Conservation (phyloP, 2,888 invertebrate species). For the Hypolimnas misippus region DNA sequence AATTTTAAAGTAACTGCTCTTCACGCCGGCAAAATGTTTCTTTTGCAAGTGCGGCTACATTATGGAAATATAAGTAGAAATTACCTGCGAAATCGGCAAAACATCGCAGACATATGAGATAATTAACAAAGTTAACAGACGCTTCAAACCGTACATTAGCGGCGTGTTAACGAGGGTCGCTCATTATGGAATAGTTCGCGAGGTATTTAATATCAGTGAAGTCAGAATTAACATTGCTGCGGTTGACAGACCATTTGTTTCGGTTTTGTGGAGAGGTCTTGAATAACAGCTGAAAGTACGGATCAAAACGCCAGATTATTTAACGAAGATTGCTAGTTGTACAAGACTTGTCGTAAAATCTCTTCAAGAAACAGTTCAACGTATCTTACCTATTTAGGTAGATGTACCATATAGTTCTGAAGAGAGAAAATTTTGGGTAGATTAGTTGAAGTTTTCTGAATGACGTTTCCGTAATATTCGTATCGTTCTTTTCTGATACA, state of each 20-base stretch:
- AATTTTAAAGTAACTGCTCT: neutral
- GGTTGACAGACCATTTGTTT: slow-evolving; percentile 13
- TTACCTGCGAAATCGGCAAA: slow-evolving; percentile 17
- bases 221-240: slow-evolving; percentile 6
- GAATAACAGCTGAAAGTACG: slow-evolving; percentile 5
- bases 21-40: neutral
- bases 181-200: slow-evolving; percentile 41
- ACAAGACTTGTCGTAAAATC: neutral
- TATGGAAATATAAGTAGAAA: neutral
- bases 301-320: slow-evolving; percentile 3
- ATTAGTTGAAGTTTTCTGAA: no score
- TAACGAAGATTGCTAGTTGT: neutral
- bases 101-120: slow-evolving; percentile 19
- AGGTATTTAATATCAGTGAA: slow-evolving; percentile 28
- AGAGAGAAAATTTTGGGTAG: no score
- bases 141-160: slow-evolving; percentile 27
- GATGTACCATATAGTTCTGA: no score
- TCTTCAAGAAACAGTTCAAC: no score
- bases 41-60: slow-evolving; percentile 5
- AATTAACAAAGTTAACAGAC: slow-evolving; percentile 24
- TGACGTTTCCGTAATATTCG: no score
- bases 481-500: no score
- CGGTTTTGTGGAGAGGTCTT: slow-evolving; percentile 12
- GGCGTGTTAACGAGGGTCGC: slow-evolving; percentile 39
- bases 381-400: no score